Conservation (phyloP, 2,797 vertebrate genomes). For the Benthosema pterotum region DNA sequence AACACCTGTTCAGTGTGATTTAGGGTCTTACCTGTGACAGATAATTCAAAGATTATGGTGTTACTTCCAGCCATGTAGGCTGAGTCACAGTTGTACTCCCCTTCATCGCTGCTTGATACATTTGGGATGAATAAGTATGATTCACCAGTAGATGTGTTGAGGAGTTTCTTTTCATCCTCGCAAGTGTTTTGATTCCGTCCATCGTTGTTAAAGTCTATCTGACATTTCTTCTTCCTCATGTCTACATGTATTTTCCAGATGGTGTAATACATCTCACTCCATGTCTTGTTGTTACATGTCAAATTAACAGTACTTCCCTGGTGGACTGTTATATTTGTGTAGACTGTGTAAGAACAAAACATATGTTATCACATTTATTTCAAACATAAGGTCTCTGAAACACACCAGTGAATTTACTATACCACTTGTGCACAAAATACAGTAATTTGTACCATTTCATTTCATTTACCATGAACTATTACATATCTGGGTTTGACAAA, state of each 20-base stretch:
- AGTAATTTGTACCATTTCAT: too few relatives aligned
- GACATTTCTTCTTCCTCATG: slow-evolving; percentile 9
- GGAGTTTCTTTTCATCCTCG: slow-evolving; percentile 52
- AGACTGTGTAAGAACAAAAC: slow-evolving; percentile 39
- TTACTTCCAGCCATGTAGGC: slow-evolving; percentile 31
- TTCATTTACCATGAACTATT: too few relatives aligned
- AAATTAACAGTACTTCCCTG: slow-evolving; percentile 45
- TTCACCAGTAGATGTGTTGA: slow-evolving; percentile 25
- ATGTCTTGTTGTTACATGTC: slow-evolving; percentile 50
- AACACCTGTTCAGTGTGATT: not conserved
- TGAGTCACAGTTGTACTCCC: slow-evolving; percentile 67
- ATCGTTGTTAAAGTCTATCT: rapidly evolving
- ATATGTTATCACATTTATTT: not conserved
- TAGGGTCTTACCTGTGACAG: slow-evolving; percentile 57
- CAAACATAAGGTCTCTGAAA: not conserved
- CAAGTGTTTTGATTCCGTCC: slow-evolving; percentile 15
- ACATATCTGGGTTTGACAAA: too few relatives aligned
- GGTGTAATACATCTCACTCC: slow-evolving; percentile 49
- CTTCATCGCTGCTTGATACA: slow-evolving; percentile 62
- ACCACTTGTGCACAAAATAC: too few relatives aligned
- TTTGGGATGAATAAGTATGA: slow-evolving; percentile 68
- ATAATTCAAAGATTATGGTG: not conserved
- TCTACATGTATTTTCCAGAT: slow-evolving; percentile 67
- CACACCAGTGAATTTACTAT: too few relatives aligned
- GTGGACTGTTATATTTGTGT: slow-evolving; percentile 26